Evolutionary conservation across 2,113 vertebrate species (phyloP), one percentile per base, ranked within the genome.

Genomic region (Embiotoca jacksoni): DNA sequence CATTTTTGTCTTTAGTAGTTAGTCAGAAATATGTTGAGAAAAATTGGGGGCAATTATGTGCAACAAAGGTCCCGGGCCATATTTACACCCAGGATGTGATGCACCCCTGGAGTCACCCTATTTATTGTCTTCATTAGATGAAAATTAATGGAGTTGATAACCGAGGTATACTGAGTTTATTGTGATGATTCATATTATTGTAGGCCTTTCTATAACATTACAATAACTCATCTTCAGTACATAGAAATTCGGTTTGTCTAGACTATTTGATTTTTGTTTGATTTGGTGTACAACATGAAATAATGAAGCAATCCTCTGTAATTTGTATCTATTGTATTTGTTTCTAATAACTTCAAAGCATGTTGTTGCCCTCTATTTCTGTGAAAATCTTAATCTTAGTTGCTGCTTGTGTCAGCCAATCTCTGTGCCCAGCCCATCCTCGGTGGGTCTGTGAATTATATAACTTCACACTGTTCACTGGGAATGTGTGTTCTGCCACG

Each of bases 381-480:
- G 37, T 63, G 53, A 82, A 82, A 82, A 81, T 84, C 64, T 80
- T 62, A 75, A 71, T 84, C 47, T 63, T 52, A 50, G 75, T 68
- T 83, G 68, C 75, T 83, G 87, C 79, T 84, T 84, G 81, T 90
- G 81, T 91, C 87, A 86, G 91, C 75, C 85, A 84, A 68, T 88
- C 75, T 84, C 69, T 14, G 77, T 75, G 85, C 75, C 90, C 82
- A 72, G 82, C 72, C 72, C 79, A 64, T 75, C 69, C 58, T 80
- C 79, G 11, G 73, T 75, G 75, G 58, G 61, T 85, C 62, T 84
- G 85, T 69, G 79, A 83, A 83, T 94, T 94, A 92, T 91, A 89
- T 92, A 93, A 92, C 86, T 80, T 86, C 64, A 82, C 83, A 66
- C 81, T 90, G 76, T 84, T 92, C 80, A 85, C 89, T 88, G 83